Conservation (phyloP, 2,797 vertebrate species). For the Pipistrellus kuhlii region DNA sequence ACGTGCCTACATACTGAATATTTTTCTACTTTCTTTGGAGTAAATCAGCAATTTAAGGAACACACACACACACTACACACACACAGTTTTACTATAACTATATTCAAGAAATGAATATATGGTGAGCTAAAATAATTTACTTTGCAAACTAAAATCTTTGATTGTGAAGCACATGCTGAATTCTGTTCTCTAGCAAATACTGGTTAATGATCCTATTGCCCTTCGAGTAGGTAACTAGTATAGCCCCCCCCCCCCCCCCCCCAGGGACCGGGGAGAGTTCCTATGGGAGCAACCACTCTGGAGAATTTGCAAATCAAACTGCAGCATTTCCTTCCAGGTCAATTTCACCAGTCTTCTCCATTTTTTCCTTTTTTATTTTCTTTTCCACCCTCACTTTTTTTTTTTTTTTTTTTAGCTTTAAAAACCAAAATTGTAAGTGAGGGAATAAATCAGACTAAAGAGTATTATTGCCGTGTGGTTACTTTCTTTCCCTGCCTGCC, state of each 20-base stretch:
- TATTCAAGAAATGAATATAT: neutral
- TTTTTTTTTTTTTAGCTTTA: neutral
- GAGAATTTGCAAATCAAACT: neutral
- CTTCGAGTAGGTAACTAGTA: neutral
- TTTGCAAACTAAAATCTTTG: neutral
- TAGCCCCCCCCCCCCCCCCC: no score
- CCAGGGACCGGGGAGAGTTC: neutral
- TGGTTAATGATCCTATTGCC: neutral
- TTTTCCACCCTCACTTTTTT: neutral
- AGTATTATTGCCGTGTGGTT: neutral
- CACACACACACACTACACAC: neutral
- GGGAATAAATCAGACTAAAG: neutral
- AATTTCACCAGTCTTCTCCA: neutral
- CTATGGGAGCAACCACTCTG: no score
- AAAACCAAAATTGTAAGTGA: neutral
- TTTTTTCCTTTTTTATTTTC: neutral
- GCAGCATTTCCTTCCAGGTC: neutral
- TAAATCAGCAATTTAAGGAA: neutral
- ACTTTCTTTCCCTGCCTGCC: neutral
- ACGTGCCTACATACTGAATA: neutral
- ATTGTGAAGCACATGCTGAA: neutral
- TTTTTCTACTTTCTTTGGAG: neutral
- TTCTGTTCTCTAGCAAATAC: neutral
- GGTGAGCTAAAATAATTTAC: neutral
- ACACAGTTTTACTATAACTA: neutral